Evolutionary conservation across 2,888 invertebrate species (phyloP).

Genomic region (Lasioglossum vierecki): DNA sequence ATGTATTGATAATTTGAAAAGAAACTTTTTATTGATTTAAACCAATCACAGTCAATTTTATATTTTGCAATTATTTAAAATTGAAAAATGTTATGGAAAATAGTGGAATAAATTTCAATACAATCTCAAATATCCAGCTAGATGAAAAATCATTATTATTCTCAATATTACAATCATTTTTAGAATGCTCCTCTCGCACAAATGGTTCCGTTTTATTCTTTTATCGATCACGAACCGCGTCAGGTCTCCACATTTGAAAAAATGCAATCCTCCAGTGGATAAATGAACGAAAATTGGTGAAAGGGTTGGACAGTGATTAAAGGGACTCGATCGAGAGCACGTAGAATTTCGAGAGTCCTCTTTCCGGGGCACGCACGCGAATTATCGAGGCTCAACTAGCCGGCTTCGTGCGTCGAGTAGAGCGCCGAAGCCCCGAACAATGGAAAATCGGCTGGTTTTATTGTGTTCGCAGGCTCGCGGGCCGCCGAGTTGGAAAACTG

Average conservation of each 20-base stretch:
- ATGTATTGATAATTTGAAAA: not conserved
- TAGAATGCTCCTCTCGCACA: too few relatives aligned
- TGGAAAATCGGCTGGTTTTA: slow-evolving; percentile 26
- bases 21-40: not conserved
- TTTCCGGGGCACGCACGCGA: not conserved
- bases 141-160: not conserved
- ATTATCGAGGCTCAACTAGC: slow-evolving; percentile 11
- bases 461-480: slow-evolving; percentile 19
- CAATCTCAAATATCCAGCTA: not conserved
- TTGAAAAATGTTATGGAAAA: too few relatives aligned
- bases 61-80: too few relatives aligned
- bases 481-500: slow-evolving; percentile 20
- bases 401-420: not conserved
- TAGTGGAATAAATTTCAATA: too few relatives aligned
- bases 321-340: not conserved
- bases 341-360: slow-evolving; percentile 1
- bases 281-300: not conserved
- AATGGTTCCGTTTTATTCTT: not conserved
- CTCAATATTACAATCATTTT: not conserved
- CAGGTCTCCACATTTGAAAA: not conserved
- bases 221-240: not conserved
- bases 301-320: not conserved
- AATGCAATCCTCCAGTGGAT: not conserved
- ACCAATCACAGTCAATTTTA: too few relatives aligned
- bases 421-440: slow-evolving; percentile 11